A percentile compares a stretch with the other conserved stretches of the same genome.
Conservation (phyloP, 1,140 invertebrate species). For the Asobara japonica region DNA sequence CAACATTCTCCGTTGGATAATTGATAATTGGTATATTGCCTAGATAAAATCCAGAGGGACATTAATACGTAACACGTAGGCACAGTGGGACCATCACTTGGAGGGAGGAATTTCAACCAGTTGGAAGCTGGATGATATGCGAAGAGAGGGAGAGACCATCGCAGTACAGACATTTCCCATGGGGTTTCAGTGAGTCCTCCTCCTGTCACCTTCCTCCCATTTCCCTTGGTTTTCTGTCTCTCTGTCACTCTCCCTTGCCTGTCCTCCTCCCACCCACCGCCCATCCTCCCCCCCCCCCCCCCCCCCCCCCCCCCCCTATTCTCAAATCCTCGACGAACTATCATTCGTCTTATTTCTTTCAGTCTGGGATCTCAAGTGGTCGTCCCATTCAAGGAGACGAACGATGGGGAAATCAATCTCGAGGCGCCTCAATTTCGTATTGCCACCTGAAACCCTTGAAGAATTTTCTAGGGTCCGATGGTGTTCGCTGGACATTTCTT, state of each 20-base stretch:
- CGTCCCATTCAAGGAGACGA: conserved; percentile 6
- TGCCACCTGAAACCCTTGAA: conserved; percentile 41
- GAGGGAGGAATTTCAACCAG: conserved; percentile 9
- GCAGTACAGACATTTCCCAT: conserved; percentile 10
- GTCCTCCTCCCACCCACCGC: neutral
- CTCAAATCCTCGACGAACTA: neutral
- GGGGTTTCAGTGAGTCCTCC: neutral
- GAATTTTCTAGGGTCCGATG: neutral
- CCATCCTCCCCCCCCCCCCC: neutral
- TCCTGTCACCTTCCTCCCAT: conserved; percentile 17
- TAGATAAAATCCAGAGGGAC: neutral
- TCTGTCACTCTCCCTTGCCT: no score
- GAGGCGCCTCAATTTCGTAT: conserved; percentile 45
- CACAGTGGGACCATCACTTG: conserved; percentile 4
- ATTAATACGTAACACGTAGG: conserved; percentile 4
- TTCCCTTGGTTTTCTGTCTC: conserved; percentile 13
- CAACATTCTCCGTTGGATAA: neutral
- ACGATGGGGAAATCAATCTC: conserved; percentile 46
- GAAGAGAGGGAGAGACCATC: neutral
- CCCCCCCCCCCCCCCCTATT: neutral
- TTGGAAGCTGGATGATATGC: neutral
- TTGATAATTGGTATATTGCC: conserved; percentile 15
- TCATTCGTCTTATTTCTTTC: conserved; percentile 13
- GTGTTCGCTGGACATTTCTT: neutral
- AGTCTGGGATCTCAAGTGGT: neutral